Evolutionary conservation across 2,888 invertebrate genomes (phyloP), one percentile per base, ranked within the genome.

Genomic region (Cephus nigrinus): DNA sequence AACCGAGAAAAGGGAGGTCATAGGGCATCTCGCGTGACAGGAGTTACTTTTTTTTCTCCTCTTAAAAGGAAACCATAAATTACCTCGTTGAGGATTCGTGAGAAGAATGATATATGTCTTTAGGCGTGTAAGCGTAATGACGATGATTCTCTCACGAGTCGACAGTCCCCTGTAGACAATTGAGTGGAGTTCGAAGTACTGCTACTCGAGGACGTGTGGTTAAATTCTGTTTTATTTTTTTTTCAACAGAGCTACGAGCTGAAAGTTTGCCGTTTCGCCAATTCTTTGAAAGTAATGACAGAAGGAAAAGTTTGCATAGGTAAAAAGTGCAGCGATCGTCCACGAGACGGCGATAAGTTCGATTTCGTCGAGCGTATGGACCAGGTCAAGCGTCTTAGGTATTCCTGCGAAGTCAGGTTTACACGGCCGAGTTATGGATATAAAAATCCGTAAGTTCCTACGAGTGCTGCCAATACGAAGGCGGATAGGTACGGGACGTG

Each of bases 191-290:
- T 55, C 35, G 35, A 12, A 35, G 35, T 35, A 35, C 12, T 35
- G 0, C 35, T 23, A 40, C 40, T 40, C 5, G 80, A 36, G 79
- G 80, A 80, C 78, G 80, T 82, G 84, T 87, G 86, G 85, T 87
- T 87, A 85, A 86, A 86, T 83, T 82, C 81, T 80, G 78, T 80
- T 81, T 82, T 84, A 84, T 80, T 75, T 81, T 75, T 81, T 82
- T 77, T 80, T 77, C 75, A 78, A 78, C 76, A 80, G 73, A 75
- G 33, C 76, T 80, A 77, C 73, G 55, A 15, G 23, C 9, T 23
- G 5, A 55, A 55, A 55, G 23, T 55, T 55, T 23, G 55, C 4
- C 55, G 55, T 23, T 23, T 23, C 55, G 55, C 55, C 23, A 55
- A 55, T 23, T 55, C 9, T 23, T 55, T 23, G 9, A 23, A 55